phyloP scores from a whole-genome alignment of 2,797 vertebrate species.

The Agapornis canus region DNA sequence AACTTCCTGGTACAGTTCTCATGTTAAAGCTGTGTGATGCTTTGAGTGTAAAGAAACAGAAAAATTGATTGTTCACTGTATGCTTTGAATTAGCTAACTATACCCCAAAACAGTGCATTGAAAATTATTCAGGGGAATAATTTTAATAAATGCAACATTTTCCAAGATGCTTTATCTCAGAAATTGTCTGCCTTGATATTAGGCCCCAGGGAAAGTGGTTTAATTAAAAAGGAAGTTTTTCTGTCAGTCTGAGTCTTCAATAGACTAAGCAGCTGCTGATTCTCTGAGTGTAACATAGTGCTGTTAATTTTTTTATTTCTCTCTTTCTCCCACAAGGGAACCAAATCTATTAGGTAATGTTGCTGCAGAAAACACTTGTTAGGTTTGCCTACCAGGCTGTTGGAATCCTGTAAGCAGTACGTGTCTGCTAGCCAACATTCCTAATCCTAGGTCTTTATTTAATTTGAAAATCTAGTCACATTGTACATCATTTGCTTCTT shows the following conservation, averaged over 20 bases:
- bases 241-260: constrained; percentile 8
- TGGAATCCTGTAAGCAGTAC: background rate
- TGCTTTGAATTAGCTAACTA: background rate
- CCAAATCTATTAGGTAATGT: background rate
- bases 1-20: background rate
- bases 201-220: background rate
- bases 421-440: background rate
- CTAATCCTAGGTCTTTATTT: background rate
- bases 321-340: background rate
- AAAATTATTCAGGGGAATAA: background rate
- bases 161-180: background rate
- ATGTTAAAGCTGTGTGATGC: background rate
- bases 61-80: background rate
- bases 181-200: constrained; percentile 41
- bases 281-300: background rate
- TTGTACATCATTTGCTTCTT: background rate
- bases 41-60: background rate
- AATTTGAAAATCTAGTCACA: background rate
- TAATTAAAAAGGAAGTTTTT: constrained; percentile 64
- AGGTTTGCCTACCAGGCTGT: background rate
- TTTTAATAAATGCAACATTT: constrained; percentile 30
- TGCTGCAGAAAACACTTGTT: background rate
- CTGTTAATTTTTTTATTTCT: background rate
- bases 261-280: constrained; percentile 18
- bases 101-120: background rate